These are phyloP conservation scores for Aix galericulata DNA, from an alignment of 2,113 vertebrate species.

Conservation along the genomic window DNA sequence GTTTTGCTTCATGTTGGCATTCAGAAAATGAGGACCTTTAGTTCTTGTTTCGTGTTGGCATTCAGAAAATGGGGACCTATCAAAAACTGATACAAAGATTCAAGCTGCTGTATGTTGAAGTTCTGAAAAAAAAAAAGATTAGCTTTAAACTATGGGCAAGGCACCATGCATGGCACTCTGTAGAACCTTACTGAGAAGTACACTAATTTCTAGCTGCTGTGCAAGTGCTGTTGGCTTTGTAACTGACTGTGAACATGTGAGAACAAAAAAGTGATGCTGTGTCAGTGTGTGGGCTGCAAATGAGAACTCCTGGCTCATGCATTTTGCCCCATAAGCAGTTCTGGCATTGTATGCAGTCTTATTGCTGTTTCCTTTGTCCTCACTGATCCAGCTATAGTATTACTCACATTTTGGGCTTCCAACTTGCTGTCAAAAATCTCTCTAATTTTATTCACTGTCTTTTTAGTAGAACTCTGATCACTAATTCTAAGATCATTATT, in stretches of 20 bases:
- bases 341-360: slow-evolving; percentile 65
- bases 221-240: slow-evolving; percentile 39
- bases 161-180: neutral
- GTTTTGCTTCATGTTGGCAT: neutral
- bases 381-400: slow-evolving; percentile 58
- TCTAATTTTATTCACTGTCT: slow-evolving; percentile 21
- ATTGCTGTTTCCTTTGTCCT: slow-evolving; percentile 59
- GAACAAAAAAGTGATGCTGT: slow-evolving; percentile 68
- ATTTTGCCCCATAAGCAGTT: slow-evolving; percentile 70
- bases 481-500: neutral
- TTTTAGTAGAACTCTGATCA: slow-evolving; percentile 27
- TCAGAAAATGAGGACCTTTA: neutral
- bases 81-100: neutral
- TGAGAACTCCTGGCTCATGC: slow-evolving; percentile 60
- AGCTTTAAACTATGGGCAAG: neutral
- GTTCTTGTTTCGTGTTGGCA: neutral
- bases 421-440: neutral
- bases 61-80: neutral
- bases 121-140: neutral
- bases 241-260: slow-evolving; percentile 54
- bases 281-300: slow-evolving; percentile 66
- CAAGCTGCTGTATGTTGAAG: neutral
- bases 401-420: slow-evolving; percentile 44
- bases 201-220: slow-evolving; percentile 30
- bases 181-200: neutral